Evolutionary conservation across 2,888 invertebrate species (phyloP), one percentile per base, ranked within the genome.

Genomic region (Agrotis exclamationis): DNA sequence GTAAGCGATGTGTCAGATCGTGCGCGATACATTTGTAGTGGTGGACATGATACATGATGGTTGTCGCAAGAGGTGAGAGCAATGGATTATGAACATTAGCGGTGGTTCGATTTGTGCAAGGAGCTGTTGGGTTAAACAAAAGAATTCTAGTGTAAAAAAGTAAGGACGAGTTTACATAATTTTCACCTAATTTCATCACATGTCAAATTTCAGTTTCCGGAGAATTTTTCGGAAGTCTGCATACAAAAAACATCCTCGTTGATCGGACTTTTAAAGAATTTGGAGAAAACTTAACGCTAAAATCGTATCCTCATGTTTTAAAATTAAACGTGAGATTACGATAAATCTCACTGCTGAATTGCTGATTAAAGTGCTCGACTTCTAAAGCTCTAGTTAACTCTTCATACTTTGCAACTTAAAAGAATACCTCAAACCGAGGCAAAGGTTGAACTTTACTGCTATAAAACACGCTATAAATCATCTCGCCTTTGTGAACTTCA

Each of bases 401-500:
- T 2, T 58, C 6, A 59, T 22, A 59, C n/a, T 53, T 51, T 22
- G 44, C 22, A 69, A 56, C n/a, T 44, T 33, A n/a, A 70, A 45
- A 60, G 18, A 20, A 18, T 33, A 47, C 18, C 71, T 60, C 24
- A 58, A 67, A 57, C 20, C 45, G 18, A 56, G 16, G 16, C 7
- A 28, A 56, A 81, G 63, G 63, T 76, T 70, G 9, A 77, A 80
- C 51, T 77, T 74, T 33, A 74, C 56, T 56, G 59, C 68, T 67
- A 54, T 50, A 70, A 68, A 77, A 72, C 60, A 70, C 47, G 44
- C 16, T 6, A 65, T 67, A 82, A 74, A 79, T 82, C 66, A 72
- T 39, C 60, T 50, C 28, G 62, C 82, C 62, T 82, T 82, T 82
- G 72, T 79, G 45, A 79, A 68, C 47, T 79, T 78, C 74, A 74